Conservation (phyloP, 92 coral and sea anemone species). For the Parazoanthus atlanticus region DNA sequence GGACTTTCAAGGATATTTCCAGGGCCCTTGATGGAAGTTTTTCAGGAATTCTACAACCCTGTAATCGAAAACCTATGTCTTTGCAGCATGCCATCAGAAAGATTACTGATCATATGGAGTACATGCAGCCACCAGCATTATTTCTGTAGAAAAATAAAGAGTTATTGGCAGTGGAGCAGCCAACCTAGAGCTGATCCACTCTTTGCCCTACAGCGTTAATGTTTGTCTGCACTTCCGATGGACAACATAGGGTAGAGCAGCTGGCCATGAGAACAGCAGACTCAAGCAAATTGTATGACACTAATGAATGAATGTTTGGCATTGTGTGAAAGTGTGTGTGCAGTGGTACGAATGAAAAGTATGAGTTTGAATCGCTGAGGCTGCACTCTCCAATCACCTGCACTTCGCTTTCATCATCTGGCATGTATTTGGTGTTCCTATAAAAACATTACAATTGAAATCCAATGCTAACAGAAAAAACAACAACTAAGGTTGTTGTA, state of each 20-base stretch:
- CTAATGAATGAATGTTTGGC: conserved; percentile 17
- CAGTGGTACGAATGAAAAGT: conserved; percentile 15
- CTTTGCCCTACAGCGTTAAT: conserved; percentile 19
- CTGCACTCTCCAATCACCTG: conserved; percentile 63
- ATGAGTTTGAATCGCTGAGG: conserved; percentile 10
- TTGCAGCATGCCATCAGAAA: conserved; percentile 34
- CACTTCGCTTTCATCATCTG: conserved; percentile 93
- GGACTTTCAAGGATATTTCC: too few species aligned
- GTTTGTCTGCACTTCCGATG: conserved; percentile 37
- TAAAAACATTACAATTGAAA: neutral
- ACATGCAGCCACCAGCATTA: conserved; percentile 23
- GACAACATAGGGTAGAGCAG: conserved; percentile 14
- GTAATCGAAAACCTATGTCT: neutral
- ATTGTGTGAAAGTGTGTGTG: conserved; percentile 28
- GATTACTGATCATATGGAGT: conserved; percentile 29
- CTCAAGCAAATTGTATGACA: neutral
- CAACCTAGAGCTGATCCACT: neutral
- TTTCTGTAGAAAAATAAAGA: neutral
- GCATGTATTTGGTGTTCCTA: conserved; percentile 24
- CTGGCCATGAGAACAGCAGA: conserved; percentile 38
- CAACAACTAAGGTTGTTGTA: too few species aligned
- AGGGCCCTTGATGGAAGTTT: too few species aligned
- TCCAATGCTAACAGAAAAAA: too few species aligned
- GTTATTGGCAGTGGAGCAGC: neutral
- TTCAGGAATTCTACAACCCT: neutral